Evolutionary conservation across 2,888 invertebrate species (phyloP).

Genomic region (Actias luna): DNA sequence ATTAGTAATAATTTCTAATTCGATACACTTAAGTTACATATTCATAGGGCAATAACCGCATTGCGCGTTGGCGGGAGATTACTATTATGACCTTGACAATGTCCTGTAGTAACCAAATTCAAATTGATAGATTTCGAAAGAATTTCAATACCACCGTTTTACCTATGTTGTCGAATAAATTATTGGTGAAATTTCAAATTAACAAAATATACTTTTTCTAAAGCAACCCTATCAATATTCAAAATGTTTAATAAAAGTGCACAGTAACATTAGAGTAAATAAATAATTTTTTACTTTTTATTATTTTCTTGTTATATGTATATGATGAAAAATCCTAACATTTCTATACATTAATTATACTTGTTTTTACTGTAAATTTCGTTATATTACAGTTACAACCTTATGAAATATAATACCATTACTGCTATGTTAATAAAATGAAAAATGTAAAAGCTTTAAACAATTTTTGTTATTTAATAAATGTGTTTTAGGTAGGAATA

Average conservation of each 20-base stretch:
- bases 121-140: conserved; percentile 12
- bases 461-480: too few relatives aligned
- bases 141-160: conserved; percentile 13
- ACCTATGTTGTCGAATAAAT: neutral
- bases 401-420: too few relatives aligned
- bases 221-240: neutral
- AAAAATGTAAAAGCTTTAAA: too few relatives aligned
- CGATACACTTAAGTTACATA: neutral
- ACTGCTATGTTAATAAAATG: too few relatives aligned
- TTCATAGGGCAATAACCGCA: conserved; percentile 13
- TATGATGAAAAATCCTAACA: too few relatives aligned
- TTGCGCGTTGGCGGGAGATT: conserved; percentile 15
- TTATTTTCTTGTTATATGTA: too few relatives aligned
- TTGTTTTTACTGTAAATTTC: too few relatives aligned
- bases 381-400: too few relatives aligned
- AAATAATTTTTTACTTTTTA: neutral
- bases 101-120: conserved; percentile 14
- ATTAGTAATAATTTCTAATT: neutral
- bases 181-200: neutral
- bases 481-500: neutral
- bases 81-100: conserved; percentile 16
- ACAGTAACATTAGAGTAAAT: neutral
- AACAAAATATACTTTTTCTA: neutral
- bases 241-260: neutral
- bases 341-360: too few relatives aligned